Base-by-base conservation (phyloP, 2,888 invertebrate species). In the Monopis laevigella region DNA sequence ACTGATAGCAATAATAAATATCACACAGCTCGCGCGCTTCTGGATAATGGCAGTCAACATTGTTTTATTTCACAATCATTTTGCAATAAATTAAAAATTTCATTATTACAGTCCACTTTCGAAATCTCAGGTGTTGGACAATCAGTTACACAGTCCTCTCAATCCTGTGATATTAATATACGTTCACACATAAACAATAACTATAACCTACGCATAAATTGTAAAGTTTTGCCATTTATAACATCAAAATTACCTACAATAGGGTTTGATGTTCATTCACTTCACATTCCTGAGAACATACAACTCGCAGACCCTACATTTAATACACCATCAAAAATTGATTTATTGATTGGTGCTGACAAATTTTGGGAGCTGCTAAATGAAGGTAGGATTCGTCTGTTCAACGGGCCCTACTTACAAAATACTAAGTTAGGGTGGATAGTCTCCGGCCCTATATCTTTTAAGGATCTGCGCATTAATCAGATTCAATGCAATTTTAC, bases 401-500 rank as follows among this genome's bases (percentile, higher is more conserved):
- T 28, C 24, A 44, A 39, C 12, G 46, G 47, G 6, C 48, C 48
- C 1, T 48, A 36, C 19, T 32, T 50, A 26, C 48, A 48, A 38
- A 46, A 47, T 19, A 40, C 47, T 5, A 48, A 42, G 29, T 43
- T 48, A 10, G 50, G 50, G 7, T 50, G 50, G 50, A 38, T 47
- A 13, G 27, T 48, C 7, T 43, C 47, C 3, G 50, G 47, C 11
- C 42, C 50, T 7, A 11, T 47, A 8, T 13, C 18, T 13, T 18
- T 12, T 7, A 40, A 40, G 5, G 13, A 41, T 17, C 27, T 34
- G 12, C 13, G 29, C 42, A 34, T 6, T 8, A 29, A 32, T 13
- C 38, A 39, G 3, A 16, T 45, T 19, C 41, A 47, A 1, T 49
- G 48, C 27, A 47, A 49, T 40, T 43, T 42, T 12, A 28, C 41